Percentiles rank a stretch among this genome's conserved stretches.
Evolutionary conservation across 2,797 vertebrate species (phyloP).

Genomic region (Sternarchorhynchus goeldii): DNA sequence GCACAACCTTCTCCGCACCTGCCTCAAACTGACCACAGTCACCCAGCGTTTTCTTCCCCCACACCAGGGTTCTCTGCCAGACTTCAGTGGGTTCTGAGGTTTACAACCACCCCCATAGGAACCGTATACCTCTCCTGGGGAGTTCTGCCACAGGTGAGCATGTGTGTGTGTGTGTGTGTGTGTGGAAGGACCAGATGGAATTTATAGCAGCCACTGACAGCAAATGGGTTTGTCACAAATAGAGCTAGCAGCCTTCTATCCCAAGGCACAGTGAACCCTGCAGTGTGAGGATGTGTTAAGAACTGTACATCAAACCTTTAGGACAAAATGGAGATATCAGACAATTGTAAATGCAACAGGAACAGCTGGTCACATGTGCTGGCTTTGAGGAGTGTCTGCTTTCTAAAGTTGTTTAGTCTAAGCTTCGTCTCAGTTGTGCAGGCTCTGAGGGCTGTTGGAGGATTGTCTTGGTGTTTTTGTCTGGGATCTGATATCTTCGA

Average conservation of each 20-base stretch:
- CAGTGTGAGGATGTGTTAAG: conserved; percentile 61
- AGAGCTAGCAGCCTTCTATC: conserved; percentile 68
- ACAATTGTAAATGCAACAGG: conserved; percentile 43
- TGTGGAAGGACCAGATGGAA: conserved; percentile 32
- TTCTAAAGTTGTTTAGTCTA: conserved; percentile 74
- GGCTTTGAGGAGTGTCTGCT: conserved; percentile 53
- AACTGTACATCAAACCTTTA: conserved; percentile 50
- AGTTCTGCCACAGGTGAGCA: conserved; percentile 65
- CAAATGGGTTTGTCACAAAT: conserved; percentile 65
- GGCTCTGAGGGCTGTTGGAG: conserved; percentile 40
- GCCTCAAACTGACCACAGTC: no score
- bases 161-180: conserved; percentile 42
- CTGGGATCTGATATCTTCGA: conserved; percentile 2
- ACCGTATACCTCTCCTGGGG: conserved; percentile 60
- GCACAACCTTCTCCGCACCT: no score
- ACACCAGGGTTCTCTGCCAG: conserved; percentile 48
- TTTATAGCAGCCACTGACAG: conserved; percentile 63
- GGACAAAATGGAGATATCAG: conserved; percentile 49
- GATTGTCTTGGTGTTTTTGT: conserved; percentile 19
- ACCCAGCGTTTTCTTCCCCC: conserved; percentile 4
- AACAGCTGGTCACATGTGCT: conserved; percentile 56
- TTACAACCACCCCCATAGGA: conserved; percentile 56
- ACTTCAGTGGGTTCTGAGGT: conserved; percentile 58
- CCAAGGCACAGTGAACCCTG: conserved; percentile 60
- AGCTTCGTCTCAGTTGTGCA: conserved; percentile 60